Evolutionary conservation across 1,140 invertebrate species (phyloP).

Genomic region (Pogonomyrmex californicus): DNA sequence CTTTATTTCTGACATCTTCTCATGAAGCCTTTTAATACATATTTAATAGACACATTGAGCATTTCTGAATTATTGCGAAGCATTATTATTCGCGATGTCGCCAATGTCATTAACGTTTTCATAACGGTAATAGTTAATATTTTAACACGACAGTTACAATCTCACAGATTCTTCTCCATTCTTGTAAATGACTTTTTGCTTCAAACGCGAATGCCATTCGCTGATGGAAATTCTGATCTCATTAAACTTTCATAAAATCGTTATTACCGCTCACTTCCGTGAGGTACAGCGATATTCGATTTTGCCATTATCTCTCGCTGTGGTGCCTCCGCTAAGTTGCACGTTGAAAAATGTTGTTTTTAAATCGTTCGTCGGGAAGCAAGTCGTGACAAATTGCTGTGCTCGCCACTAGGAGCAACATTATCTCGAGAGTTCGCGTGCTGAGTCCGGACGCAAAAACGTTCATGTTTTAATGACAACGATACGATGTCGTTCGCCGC

Average conservation of each 20-base stretch:
- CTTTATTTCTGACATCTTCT: not conserved
- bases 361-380: constrained; percentile 53
- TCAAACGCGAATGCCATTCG: not conserved
- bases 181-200: not conserved
- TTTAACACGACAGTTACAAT: constrained; percentile 7
- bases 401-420: constrained; percentile 42
- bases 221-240: constrained; percentile 23
- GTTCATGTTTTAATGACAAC: constrained; percentile 53
- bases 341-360: constrained; percentile 73
- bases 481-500: not conserved
- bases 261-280: constrained; percentile 49
- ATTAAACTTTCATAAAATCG: constrained; percentile 59
- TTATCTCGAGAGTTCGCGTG: constrained; percentile 65
- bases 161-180: not conserved
- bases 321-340: constrained; percentile 15
- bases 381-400: constrained; percentile 70
- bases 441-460: constrained; percentile 37
- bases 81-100: no score
- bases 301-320: constrained; percentile 63
- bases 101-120: not conserved
- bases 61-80: not conserved
- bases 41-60: not conserved
- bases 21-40: not conserved
- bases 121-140: not conserved
- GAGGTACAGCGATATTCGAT: constrained; percentile 62